Conservation (phyloP, 2,888 invertebrate genomes). For the Ormia ochracea region DNA sequence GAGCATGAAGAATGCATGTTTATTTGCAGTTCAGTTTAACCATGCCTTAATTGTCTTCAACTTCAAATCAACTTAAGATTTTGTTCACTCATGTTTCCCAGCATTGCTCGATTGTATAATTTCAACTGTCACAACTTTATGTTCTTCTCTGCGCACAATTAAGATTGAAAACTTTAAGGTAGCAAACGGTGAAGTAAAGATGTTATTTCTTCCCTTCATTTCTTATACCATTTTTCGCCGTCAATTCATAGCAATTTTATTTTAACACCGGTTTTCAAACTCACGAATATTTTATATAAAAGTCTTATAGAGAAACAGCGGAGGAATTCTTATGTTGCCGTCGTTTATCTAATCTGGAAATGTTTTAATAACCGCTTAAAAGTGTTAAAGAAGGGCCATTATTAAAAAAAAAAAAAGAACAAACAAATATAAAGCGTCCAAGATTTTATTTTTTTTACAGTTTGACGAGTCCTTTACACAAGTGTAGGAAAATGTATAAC, state of each 20-base stretch:
- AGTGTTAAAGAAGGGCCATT: constrained; percentile 56
- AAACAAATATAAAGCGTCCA: no score
- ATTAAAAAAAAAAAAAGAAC: no score
- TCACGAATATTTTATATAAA: background rate
- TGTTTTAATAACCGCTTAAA: constrained; percentile 56
- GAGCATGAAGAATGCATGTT: constrained; percentile 41
- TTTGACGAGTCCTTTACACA: constrained; percentile 39
- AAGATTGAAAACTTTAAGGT: constrained; percentile 32
- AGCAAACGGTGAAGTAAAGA: constrained; percentile 9
- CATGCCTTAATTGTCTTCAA: constrained; percentile 41
- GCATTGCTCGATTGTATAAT: constrained; percentile 10
- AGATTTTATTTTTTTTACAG: background rate
- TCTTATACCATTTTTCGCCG: constrained; percentile 12
- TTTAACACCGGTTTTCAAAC: background rate
- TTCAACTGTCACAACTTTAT: constrained; percentile 47
- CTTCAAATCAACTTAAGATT: constrained; percentile 35
- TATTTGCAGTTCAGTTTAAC: constrained; percentile 27
- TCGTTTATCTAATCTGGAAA: constrained; percentile 40
- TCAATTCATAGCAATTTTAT: constrained; percentile 21
- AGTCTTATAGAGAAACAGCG: background rate
- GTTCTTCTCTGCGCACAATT: constrained; percentile 28
- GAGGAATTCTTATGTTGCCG: background rate
- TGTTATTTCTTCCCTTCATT: constrained; percentile 6
- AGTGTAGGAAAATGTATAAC: constrained; percentile 31
- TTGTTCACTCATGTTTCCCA: constrained; percentile 5